Percentiles rank a stretch among this genome's conserved stretches.
These are phyloP conservation scores for Rhagonycha lutea DNA, from an alignment of 2,888 invertebrate species.

Conservation along the genomic window DNA sequence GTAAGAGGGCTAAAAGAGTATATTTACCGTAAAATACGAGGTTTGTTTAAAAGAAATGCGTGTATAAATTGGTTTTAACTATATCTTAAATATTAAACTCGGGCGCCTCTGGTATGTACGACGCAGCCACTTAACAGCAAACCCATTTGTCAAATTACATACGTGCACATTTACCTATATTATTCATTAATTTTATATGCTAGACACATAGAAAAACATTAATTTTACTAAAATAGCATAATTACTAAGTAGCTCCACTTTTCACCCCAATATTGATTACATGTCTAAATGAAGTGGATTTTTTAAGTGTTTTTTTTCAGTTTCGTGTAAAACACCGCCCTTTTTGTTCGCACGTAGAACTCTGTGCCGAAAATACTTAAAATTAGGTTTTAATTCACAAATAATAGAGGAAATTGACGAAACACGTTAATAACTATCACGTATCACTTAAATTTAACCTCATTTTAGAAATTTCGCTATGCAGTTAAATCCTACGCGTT, in stretches of 20 bases:
- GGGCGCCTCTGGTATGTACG: not conserved
- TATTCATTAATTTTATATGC: not conserved
- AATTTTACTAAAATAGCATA: not conserved
- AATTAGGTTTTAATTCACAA: not conserved
- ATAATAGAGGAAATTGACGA: not conserved
- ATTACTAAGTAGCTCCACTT: not conserved
- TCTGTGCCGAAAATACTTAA: not conserved
- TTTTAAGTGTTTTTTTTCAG: not conserved
- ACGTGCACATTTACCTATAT: not conserved
- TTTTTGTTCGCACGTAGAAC: not conserved
- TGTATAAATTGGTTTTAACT: not conserved
- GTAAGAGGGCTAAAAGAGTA: not conserved
- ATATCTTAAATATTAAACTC: not conserved
- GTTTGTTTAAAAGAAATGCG: not conserved
- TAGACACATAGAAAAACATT: not conserved
- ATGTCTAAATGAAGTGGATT: not conserved
- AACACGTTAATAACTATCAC: not conserved
- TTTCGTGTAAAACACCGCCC: not conserved
- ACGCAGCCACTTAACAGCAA: not conserved
- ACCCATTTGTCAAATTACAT: not conserved
- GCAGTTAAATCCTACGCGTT: conserved; percentile 21
- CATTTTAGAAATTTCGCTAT: not conserved
- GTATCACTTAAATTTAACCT: no score
- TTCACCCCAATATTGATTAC: not conserved
- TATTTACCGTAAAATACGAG: not conserved